Evolutionary conservation across 1,140 invertebrate genomes (phyloP).

Genomic region (Trichoplusia ni): DNA sequence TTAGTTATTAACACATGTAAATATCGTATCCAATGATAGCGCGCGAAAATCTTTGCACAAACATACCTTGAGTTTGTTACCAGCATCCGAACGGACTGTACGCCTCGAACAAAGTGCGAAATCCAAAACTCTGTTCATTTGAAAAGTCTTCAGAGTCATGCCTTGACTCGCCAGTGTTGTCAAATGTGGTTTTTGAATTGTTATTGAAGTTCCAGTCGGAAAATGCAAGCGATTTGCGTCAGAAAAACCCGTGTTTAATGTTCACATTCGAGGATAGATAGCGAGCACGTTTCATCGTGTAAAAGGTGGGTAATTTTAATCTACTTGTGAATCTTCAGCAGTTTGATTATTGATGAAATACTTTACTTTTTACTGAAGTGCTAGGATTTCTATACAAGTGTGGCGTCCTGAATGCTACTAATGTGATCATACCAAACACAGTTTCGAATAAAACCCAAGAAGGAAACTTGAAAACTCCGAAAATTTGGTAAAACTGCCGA

Average conservation of each 20-base stretch:
- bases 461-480: too few relatives aligned
- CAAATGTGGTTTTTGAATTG: neutral
- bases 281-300: slow-evolving; percentile 11
- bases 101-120: neutral
- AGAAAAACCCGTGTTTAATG: neutral
- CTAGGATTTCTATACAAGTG: too few relatives aligned
- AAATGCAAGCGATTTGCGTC: slow-evolving; percentile 8
- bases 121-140: too few relatives aligned
- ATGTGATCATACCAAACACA: too few relatives aligned
- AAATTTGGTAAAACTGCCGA: too few relatives aligned
- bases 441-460: too few relatives aligned
- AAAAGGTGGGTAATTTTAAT: slow-evolving; percentile 3
- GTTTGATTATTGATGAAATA: too few relatives aligned
- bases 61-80: slow-evolving; percentile 15
- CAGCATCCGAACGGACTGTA: neutral
- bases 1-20: slow-evolving; percentile 54
- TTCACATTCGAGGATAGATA: slow-evolving; percentile 10
- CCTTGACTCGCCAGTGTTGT: neutral
- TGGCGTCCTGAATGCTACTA: too few relatives aligned
- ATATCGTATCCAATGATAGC: slow-evolving; percentile 43
- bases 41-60: slow-evolving; percentile 30
- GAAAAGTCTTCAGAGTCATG: slow-evolving; percentile 4
- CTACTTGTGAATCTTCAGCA: too few relatives aligned
- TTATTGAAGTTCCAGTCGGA: neutral
- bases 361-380: too few relatives aligned